Evolutionary conservation across 2,888 invertebrate species (phyloP).

Genomic region (Bombylius discolor): DNA sequence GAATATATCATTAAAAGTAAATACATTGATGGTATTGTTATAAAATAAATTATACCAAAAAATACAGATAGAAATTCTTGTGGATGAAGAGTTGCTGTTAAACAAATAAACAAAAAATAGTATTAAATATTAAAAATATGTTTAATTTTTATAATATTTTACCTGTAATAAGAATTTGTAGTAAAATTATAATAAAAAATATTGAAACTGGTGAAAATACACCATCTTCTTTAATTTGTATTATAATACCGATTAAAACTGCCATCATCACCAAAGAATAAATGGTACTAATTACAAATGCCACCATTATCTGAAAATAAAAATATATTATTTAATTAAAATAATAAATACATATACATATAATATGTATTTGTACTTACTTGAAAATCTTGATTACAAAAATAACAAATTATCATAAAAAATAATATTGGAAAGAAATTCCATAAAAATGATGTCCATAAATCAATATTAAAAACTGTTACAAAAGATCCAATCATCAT

Average conservation of each 20-base stretch:
- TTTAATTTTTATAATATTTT: constrained; percentile 3
- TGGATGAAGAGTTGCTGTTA: constrained; percentile 57
- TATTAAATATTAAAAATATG: background rate
- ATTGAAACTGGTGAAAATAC: constrained; percentile 68
- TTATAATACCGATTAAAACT: constrained; percentile 64
- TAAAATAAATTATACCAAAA: constrained; percentile 67
- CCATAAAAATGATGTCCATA: constrained; percentile 53
- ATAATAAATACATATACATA: background rate
- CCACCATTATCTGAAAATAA: constrained; percentile 48
- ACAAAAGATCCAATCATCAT: constrained; percentile 69
- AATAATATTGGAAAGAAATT: constrained; percentile 54
- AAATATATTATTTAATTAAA: background rate
- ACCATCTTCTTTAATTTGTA: constrained; percentile 69
- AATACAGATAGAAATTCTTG: constrained; percentile 63
- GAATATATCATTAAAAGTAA: constrained; percentile 84
- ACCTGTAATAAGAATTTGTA: constrained; percentile 53
- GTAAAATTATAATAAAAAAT: constrained; percentile 64
- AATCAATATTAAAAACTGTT: constrained; percentile 55
- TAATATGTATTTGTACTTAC: constrained; percentile 28
- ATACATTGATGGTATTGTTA: constrained; percentile 91
- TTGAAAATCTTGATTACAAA: constrained; percentile 48
- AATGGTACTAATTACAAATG: constrained; percentile 58
- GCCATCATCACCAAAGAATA: constrained; percentile 82
- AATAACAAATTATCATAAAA: constrained; percentile 52
- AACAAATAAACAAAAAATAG: background rate